Base-by-base conservation (phyloP, 64 coral and sea anemone species). In the Exaiptasia diaphana region DNA sequence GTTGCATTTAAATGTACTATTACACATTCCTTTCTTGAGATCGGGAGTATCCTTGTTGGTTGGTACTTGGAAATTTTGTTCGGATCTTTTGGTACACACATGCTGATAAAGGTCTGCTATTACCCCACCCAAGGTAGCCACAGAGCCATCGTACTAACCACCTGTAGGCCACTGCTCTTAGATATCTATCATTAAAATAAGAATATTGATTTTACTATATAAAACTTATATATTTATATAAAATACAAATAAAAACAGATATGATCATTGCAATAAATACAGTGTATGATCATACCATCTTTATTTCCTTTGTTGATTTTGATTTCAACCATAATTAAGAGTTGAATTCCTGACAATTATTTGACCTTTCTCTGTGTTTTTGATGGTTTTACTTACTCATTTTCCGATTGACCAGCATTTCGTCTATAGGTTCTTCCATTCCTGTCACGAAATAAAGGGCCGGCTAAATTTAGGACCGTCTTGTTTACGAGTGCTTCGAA, bases 111-210 rank as follows among this genome's bases (percentile, higher is more conserved):
- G 85, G 85, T 78, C 85, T 67, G 45, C 31, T 79, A 52, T 88
- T 78, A 53, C 69, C 85, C 74, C 85, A 88, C 53, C 85, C 85
- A 60, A 88, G 46, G 38, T 50, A 43, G 35, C 85, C 85, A 59
- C 85, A 88, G 18, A 88, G 26, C 85, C 85, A 88, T 60, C 65
- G 43, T 26, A 79, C 63, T 9, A 79, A 41, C 85, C 85, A 88
- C 68, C 75, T 69, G 34, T 79, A 88, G 8, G 85, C 85, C 43
- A 88, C 85, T 88, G 85, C 85, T 65, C 75, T 88, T 25, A 88
- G 63, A 45, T 79, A 80, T 54, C 64, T 88, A 35, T 40, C 54
- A 79, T 79, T 54, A 50, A 60, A 60, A 27, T 27, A 60, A 60
- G 31, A 22, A 60, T 27, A 49, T 49, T 49, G 45, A 49, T 49